Evolutionary conservation across 2,888 invertebrate genomes (phyloP).

Genomic region (Tricholauxania praeusta): DNA sequence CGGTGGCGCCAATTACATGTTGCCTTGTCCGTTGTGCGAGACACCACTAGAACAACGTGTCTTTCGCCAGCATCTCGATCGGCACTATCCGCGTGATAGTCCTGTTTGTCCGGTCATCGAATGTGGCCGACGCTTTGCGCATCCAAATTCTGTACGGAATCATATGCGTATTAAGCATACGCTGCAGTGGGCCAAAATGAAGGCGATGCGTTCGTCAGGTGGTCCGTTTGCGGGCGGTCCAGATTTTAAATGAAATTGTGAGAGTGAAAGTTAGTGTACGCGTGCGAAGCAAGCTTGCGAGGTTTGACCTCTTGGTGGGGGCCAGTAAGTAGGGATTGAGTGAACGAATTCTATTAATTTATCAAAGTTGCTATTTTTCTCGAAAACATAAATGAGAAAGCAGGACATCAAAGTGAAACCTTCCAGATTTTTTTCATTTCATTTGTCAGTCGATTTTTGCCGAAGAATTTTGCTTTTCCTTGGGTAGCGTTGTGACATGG

Average conservation of each 20-base stretch:
- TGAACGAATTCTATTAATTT: too few species aligned
- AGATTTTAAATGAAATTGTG: conserved; percentile 66
- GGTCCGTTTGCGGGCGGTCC: conserved; percentile 68
- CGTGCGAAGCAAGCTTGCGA: neutral
- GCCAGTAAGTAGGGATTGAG: too few species aligned
- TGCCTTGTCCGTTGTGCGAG: conserved; percentile 81
- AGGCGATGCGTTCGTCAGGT: conserved; percentile 72
- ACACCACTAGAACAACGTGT: conserved; percentile 74
- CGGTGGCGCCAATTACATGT: conserved; percentile 62
- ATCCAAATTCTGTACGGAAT: conserved; percentile 88
- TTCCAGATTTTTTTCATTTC: too few species aligned
- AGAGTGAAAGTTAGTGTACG: conserved; percentile 41
- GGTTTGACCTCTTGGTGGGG: too few species aligned
- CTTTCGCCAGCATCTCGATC: conserved; percentile 81
- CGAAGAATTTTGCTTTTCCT: too few species aligned
- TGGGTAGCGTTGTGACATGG: too few species aligned
- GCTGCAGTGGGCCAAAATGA: conserved; percentile 86
- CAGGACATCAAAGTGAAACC: too few species aligned
- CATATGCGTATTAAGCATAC: conserved; percentile 89
- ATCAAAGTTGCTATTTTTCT: too few species aligned
- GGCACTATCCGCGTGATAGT: conserved; percentile 88
- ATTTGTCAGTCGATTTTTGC: too few species aligned
- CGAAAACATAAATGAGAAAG: too few species aligned
- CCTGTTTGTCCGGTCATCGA: conserved; percentile 82
- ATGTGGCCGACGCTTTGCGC: conserved; percentile 82